Base-by-base conservation (phyloP, 2,888 invertebrate species). In the Gonocerus acuteangulatus region DNA sequence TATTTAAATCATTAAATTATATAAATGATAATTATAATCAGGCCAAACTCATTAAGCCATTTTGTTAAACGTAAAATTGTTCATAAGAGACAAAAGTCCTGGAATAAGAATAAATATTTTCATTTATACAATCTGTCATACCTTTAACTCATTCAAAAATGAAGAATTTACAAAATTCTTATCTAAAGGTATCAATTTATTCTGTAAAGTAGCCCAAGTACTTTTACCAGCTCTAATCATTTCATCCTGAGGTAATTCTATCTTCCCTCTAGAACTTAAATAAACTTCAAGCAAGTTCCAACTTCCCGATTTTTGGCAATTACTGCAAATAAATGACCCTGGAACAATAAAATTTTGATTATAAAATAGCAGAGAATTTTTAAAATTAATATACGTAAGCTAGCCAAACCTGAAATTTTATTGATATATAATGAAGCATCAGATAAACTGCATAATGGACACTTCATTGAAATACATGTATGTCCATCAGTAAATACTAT, bases 281-380 rank as follows among this genome's bases (percentile, higher is more conserved):
- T 21, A 27, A 11, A 27, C 2, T 52, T 65, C 64, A 21, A 65
- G 18, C 11, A 60, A 36, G 69, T 73, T 77, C 82, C 87, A 85
- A 21, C 82, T 77, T 2, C 86, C 85, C 63, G 78, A 79, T n/a
- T 80, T 73, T 71, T 82, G 82, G 70, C 88, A 88, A 65, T 76
- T 79, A 21, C 83, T 80, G 70, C 89, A 89, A 51, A 82, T 71
- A 70, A 86, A 87, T 68, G 81, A 81, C 56, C 87, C 88, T 87
- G 71, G 7, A 78, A 76, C n/a, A n/a, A n/a, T n/a, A n/a, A n/a
- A n/a, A n/a, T n/a, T n/a, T n/a, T n/a, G n/a, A n/a, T n/a, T n/a
- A n/a, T n/a, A n/a, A n/a, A n/a, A n/a, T n/a, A n/a, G n/a, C n/a
- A n/a, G n/a, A n/a, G n/a, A n/a, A n/a, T n/a, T n/a, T n/a, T n/a